These are phyloP conservation scores for Chamaetylas fuelleborni DNA, from an alignment of 2,113 vertebrate genomes.

Conservation along the genomic window DNA sequence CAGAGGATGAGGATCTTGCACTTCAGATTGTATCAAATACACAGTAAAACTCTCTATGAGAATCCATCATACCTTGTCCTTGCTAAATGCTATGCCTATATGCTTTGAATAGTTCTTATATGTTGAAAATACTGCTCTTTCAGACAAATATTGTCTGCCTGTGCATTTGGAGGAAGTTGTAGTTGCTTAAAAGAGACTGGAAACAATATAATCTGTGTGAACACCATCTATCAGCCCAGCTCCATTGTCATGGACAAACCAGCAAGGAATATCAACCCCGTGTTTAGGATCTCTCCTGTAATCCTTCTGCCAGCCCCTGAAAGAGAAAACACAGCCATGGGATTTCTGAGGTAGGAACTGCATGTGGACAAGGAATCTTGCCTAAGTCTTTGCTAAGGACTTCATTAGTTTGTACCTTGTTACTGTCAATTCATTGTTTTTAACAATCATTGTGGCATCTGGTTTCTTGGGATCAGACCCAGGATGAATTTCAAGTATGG, in stretches of 20 bases:
- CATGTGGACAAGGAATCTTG: not conserved
- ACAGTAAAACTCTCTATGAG: not conserved
- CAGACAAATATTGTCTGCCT: not conserved
- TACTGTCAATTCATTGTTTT: slow-evolving; percentile 84
- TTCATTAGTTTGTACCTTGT: slow-evolving; percentile 81
- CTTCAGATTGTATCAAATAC: not conserved
- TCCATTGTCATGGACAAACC: slow-evolving; percentile 91
- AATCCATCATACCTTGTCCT: not conserved
- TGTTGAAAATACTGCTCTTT: not conserved
- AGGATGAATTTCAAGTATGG: slow-evolving; percentile 81
- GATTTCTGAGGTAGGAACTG: not conserved
- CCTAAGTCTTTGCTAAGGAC: not conserved
- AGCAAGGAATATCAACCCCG: slow-evolving; percentile 81
- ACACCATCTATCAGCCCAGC: slow-evolving; percentile 86
- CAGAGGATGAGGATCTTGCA: not conserved
- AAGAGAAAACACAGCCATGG: not conserved
- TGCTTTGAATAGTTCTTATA: not conserved
- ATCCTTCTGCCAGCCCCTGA: slow-evolving; percentile 93
- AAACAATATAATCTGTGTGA: slow-evolving; percentile 82
- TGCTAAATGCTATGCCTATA: not conserved
- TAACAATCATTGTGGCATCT: slow-evolving; percentile 90
- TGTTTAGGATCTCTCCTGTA: slow-evolving; percentile 74
- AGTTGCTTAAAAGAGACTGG: slow-evolving; percentile 66
- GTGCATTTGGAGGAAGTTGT: not conserved
- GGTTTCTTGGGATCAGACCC: slow-evolving; percentile 85